A percentile compares a stretch with the other conserved stretches of the same genome.
phyloP scores from a whole-genome alignment of 1,140 invertebrate species.

The fruit fly (Drosophila melanogaster) region DNA sequence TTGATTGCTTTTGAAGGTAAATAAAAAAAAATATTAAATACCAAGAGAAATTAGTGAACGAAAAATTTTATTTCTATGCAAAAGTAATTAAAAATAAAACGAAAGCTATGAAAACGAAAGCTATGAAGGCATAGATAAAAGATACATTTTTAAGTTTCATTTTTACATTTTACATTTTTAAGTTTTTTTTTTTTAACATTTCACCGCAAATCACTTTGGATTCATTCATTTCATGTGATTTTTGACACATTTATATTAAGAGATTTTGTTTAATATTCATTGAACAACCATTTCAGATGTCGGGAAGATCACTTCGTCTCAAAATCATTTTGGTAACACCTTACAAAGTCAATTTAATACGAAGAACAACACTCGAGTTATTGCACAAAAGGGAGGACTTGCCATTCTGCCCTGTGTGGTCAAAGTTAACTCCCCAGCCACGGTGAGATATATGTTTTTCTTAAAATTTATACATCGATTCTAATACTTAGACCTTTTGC shows the following conservation, averaged over 20 bases:
- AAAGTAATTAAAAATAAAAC: no score
- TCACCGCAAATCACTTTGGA: no score
- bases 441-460: slow-evolving; percentile 86
- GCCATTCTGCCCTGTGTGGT: slow-evolving; percentile 90
- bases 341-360: slow-evolving; percentile 85
- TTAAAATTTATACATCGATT: no score
- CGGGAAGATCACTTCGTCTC: slow-evolving; percentile 73
- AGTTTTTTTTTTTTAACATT: no score
- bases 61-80: no score
- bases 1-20: no score
- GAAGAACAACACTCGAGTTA: slow-evolving; percentile 87
- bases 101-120: no score
- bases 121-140: no score
- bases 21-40: no score
- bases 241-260: neutral
- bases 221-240: neutral
- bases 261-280: neutral
- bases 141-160: no score
- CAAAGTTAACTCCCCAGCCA: slow-evolving; percentile 88
- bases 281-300: slow-evolving; percentile 60
- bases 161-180: no score
- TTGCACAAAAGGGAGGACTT: slow-evolving; percentile 90
- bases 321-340: slow-evolving; percentile 78
- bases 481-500: neutral
- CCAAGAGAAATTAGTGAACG: no score